These are phyloP conservation scores for Nyctibius bracteatus DNA, from an alignment of 2,113 vertebrate genomes.

Conservation along the genomic window DNA sequence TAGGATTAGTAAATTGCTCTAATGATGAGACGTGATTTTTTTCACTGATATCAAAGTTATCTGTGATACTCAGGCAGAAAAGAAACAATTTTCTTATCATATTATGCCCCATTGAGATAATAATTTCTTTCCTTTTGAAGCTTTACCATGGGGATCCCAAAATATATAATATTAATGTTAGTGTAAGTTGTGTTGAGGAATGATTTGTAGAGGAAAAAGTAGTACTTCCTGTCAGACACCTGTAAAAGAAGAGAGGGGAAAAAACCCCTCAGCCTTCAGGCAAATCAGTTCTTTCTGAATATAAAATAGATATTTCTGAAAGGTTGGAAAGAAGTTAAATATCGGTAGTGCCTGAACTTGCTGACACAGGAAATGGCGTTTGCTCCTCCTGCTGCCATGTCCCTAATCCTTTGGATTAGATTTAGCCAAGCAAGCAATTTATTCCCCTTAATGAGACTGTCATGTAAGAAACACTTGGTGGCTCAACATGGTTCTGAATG, in stretches of 20 bases:
- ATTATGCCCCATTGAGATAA: not conserved
- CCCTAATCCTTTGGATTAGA: not conserved
- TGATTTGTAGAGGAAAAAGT: not conserved
- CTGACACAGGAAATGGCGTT: not conserved
- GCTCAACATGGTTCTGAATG: not conserved
- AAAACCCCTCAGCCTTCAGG: not conserved
- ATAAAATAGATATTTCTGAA: not conserved
- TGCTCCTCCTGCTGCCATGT: not conserved
- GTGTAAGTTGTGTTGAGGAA: not conserved
- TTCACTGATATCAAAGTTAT: accelerated
- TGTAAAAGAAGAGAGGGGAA: not conserved
- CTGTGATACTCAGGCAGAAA: not conserved
- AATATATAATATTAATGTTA: not conserved
- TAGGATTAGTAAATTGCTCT: not conserved
- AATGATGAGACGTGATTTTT: accelerated
- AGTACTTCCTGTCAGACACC: not conserved
- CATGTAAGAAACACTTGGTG: not conserved
- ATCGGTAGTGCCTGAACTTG: not conserved
- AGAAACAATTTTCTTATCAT: not conserved
- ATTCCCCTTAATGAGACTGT: not conserved
- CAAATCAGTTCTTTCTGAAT: not conserved
- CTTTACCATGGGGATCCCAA: not conserved
- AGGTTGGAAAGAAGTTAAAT: not conserved
- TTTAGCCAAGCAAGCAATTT: not conserved
- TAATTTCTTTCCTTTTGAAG: not conserved